Base-by-base conservation (phyloP, 2,888 invertebrate species). In the Lithophane socia region DNA sequence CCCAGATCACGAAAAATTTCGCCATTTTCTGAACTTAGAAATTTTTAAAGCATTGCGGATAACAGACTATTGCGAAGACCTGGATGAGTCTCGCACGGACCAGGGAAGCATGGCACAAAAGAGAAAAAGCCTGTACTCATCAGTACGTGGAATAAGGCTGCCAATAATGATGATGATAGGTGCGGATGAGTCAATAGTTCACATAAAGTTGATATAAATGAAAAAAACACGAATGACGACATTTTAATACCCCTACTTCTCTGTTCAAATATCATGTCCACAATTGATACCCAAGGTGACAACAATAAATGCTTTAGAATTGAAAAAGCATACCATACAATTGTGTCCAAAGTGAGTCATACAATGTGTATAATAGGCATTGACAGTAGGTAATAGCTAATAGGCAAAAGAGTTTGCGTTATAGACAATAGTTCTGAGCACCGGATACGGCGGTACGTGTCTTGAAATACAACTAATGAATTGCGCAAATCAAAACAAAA, bases 361-460 rank as follows among this genome's bases (percentile, higher is more conserved):
- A 81, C 49, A 71, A 64, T 64, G 58, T 65, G 37, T 60, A 49
- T 85, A 82, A 82, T 79, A 79, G 61, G 29, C 69, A 67, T 73
- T 64, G 69, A 70, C 67, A 69, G 44, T 73, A 69, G 24, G 44
- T 63, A 74, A 58, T 49, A 61, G 65, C n/a, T 65, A 71, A 77
- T 67, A 73, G 70, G 73, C 75, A 68, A 65, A 80, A 69, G 66
- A 82, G 73, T 75, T 84, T 60, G 83, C 65, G 44, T 58, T 70
- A 65, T 56, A 73, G 79, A 54, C 74, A 67, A 83, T 77, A 72
- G 74, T 77, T 49, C 67, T 44, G 52, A 70, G 49, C 54, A 68
- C 80, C 89, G 89, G 88, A 88, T 86, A 85, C 49, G n/a, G 70
- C 10, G 18, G 2, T 70, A 86, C 89, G 89, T 88, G 88, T 75